Evolutionary conservation across 2,888 invertebrate species (phyloP).

Genomic region (Aquatica leii): DNA sequence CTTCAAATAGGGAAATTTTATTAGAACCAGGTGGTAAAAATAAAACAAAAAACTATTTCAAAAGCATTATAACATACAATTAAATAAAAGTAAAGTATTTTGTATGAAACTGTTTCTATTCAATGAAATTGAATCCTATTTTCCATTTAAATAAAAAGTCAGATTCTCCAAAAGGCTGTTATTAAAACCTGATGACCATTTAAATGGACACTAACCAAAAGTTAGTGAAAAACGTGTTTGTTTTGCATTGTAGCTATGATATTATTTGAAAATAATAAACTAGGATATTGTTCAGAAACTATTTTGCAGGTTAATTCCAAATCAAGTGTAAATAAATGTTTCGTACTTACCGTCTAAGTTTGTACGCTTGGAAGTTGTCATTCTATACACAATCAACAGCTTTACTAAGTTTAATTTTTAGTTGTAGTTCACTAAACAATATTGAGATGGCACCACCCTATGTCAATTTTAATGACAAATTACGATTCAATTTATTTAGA

Average conservation of each 20-base stretch:
- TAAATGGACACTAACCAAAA: neutral
- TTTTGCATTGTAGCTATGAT: neutral
- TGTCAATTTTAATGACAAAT: neutral
- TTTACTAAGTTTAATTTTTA: neutral
- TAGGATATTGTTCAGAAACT: slow-evolving; percentile 19
- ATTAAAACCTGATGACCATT: slow-evolving; percentile 4
- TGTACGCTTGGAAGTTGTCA: neutral
- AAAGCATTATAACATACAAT: neutral
- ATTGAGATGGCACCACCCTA: neutral
- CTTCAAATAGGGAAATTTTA: too few species aligned
- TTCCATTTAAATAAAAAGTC: neutral
- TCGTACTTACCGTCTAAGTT: neutral
- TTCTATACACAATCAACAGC: too few species aligned
- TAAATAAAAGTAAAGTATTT: neutral
- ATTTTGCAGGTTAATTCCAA: neutral
- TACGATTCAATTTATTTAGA: neutral
- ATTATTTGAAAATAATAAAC: neutral
- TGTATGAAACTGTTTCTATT: neutral
- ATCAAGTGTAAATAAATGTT: neutral
- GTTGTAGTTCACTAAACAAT: neutral
- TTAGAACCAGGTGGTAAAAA: too few species aligned
- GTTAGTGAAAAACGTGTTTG: neutral
- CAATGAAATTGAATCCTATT: neutral
- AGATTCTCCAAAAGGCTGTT: neutral
- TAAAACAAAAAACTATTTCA: neutral